Base-by-base conservation (phyloP, 2,888 invertebrate genomes). In the Leptinotarsa peninsularis region DNA sequence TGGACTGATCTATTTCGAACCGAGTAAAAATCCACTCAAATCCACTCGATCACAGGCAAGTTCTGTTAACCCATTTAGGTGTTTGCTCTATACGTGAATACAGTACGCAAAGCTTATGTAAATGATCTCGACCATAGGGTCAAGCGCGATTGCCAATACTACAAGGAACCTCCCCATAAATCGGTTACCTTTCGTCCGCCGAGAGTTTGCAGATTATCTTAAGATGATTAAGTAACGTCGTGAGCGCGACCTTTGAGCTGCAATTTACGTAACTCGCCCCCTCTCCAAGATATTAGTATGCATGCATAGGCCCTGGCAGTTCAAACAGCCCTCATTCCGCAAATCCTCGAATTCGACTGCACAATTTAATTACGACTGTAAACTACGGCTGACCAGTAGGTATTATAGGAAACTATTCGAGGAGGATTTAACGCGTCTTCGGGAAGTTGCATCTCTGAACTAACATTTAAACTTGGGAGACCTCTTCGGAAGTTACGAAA, bases 331-430 rank as follows among this genome's bases (percentile, higher is more conserved):
- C 76, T 75, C 75, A 70, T 73, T 78, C 77, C 74, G 78, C 81
- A 84, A 84, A 83, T 84, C 84, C 83, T 81, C 77, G 82, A 84
- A 84, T 86, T 82, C 84, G 82, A 87, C 83, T 86, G 87, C 86
- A 86, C 87, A 87, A 88, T 87, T 87, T 87, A 87, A 87, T 87
- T 87, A 88, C 87, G 76, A 84, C 84, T 82, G 85, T 79, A 81
- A 83, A 83, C 82, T 83, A 80, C 74, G 80, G 81, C 81, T 87
- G 87, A 87, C 88, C 88, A 86, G 86, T 85, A 87, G 87, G 87
- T 87, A 87, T 87, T 88, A 87, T 86, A 83, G 84, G 85, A 86
- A 88, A 88, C 87, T 88, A 88, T 88, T 87, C 85, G 86, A 82
- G 78, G 86, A 83, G 80, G 86, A 87, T 83, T 87, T 85, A 84